phyloP scores from a whole-genome alignment of 2,888 invertebrate genomes.

The Onthophagus sagittarius region DNA sequence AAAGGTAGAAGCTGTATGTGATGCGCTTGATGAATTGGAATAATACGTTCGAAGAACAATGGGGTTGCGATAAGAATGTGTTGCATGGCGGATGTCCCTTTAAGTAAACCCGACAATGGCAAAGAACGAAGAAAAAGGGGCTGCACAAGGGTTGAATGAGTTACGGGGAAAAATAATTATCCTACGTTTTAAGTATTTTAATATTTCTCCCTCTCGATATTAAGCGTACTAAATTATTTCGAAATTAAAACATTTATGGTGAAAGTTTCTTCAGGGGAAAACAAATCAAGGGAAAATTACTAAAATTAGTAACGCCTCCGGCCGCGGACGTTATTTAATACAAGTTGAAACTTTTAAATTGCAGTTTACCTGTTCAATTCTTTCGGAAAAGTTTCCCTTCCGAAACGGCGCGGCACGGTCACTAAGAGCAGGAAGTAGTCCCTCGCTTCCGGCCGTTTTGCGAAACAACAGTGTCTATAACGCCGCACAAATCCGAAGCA shows the following conservation, averaged over 20 bases:
- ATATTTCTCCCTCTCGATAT: neutral
- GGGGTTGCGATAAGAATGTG: constrained; percentile 10
- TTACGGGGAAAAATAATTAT: constrained; percentile 1
- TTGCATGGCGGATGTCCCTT: constrained; percentile 1
- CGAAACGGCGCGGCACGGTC: neutral
- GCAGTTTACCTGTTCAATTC: constrained; percentile 36
- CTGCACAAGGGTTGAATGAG: neutral
- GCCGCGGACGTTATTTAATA: constrained; percentile 21
- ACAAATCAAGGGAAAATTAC: constrained; percentile 29
- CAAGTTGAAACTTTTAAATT: constrained; percentile 35
- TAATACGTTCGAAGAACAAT: constrained; percentile 2
- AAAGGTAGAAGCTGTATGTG: constrained; percentile 3
- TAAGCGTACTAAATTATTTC: constrained; percentile 8
- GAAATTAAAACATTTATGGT: constrained; percentile 25
- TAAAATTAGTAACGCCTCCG: constrained; percentile 25
- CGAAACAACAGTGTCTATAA: neutral
- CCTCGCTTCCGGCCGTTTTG: neutral
- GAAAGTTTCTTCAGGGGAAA: constrained; percentile 22
- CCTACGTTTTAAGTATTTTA: neutral
- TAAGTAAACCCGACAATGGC: neutral
- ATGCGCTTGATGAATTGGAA: constrained; percentile 2
- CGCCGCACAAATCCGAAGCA: neutral
- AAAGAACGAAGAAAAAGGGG: neutral
- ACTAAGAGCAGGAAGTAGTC: constrained; percentile 3
- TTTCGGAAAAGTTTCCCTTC: constrained; percentile 25